These are phyloP conservation scores for Hyphantria cunea DNA, from an alignment of 1,140 invertebrate genomes.

Conservation along the genomic window DNA sequence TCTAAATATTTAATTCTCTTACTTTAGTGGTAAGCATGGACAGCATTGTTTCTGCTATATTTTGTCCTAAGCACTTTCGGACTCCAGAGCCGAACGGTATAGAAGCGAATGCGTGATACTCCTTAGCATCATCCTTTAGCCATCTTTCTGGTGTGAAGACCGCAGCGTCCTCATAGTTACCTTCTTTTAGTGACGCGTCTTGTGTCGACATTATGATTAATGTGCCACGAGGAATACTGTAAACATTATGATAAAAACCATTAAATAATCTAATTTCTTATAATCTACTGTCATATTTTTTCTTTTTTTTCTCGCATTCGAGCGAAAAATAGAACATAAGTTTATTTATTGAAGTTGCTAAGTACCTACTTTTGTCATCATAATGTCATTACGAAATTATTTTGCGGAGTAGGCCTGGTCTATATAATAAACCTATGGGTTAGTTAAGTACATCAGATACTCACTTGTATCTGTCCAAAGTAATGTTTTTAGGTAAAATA, in stretches of 20 bases:
- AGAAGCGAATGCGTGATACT: constrained; percentile 79
- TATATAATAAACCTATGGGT: no score
- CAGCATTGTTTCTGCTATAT: constrained; percentile 83
- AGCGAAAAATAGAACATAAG: no score
- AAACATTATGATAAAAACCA: constrained; percentile 14
- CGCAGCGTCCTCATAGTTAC: constrained; percentile 87
- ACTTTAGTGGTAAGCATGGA: constrained; percentile 83
- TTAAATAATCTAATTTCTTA: no score
- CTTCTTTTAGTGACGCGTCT: constrained; percentile 85
- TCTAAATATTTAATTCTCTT: constrained; percentile 39
- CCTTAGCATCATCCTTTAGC: constrained; percentile 78
- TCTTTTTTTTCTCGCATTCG: no score
- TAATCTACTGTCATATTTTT: no score
- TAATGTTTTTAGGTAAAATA: constrained; percentile 85
- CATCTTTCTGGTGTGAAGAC: constrained; percentile 88
- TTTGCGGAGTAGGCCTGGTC: no score
- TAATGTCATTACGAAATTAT: no score
- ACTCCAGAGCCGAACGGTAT: constrained; percentile 84
- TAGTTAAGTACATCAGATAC: constrained; percentile 17
- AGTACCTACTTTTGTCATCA: no score
- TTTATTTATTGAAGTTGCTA: no score
- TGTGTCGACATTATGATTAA: constrained; percentile 88
- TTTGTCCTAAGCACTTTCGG: constrained; percentile 83
- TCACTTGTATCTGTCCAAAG: constrained; percentile 86
- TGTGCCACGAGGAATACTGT: constrained; percentile 83